These are phyloP conservation scores for Drosophila macrothrix DNA, from an alignment of 2,888 invertebrate genomes.

Conservation along the genomic window DNA sequence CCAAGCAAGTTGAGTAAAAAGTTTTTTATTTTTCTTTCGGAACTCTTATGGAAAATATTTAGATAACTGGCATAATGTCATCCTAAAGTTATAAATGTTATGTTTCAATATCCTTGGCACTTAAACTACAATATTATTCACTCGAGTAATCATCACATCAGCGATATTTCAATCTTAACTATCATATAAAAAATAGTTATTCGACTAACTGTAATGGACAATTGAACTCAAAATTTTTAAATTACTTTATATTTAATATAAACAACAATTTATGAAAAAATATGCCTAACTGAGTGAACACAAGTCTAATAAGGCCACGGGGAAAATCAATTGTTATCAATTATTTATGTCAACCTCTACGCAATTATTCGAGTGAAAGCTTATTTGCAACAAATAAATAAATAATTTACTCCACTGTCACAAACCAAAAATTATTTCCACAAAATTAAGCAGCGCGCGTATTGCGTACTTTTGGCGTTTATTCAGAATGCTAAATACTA, in stretches of 20 bases:
- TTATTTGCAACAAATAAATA: conserved; percentile 32
- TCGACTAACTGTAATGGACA: not conserved
- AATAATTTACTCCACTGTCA: conserved; percentile 21
- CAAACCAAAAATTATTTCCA: conserved; percentile 46
- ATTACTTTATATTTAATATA: conserved; percentile 2
- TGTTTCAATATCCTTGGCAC: not conserved
- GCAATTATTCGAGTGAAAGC: conserved; percentile 10
- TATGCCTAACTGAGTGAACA: not conserved
- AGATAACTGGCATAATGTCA: not conserved
- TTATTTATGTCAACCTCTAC: conserved; percentile 25
- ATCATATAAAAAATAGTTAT: not conserved
- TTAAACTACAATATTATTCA: not conserved
- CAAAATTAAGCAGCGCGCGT: conserved; percentile 56
- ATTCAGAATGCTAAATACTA: conserved; percentile 32
- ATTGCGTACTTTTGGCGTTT: conserved; percentile 34
- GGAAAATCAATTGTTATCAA: conserved; percentile 32
- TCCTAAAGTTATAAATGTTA: not conserved
- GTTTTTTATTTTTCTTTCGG: not conserved
- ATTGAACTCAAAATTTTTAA: conserved; percentile 8
- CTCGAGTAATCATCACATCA: not conserved
- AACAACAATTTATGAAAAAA: not conserved
- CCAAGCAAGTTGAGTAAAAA: conserved; percentile 34
- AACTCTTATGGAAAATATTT: not conserved
- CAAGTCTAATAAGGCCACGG: conserved; percentile 1
- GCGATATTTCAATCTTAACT: not conserved